phyloP scores from a whole-genome alignment of 2,888 invertebrate species.

The Hypolimnas misippus region DNA sequence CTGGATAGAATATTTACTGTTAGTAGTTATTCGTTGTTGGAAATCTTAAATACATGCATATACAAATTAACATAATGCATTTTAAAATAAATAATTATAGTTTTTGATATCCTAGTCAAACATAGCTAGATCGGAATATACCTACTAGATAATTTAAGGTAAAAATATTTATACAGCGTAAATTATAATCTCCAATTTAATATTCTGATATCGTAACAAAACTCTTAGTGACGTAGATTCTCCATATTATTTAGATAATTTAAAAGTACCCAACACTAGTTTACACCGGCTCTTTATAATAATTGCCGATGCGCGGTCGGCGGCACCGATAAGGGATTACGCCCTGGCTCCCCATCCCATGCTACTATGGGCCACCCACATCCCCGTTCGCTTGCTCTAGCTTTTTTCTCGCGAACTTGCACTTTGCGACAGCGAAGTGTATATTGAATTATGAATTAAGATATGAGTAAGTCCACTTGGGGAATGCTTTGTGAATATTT shows the following conservation, averaged over 20 bases:
- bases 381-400: conserved; percentile 49
- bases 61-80: too few species aligned
- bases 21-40: not conserved
- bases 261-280: conserved; percentile 46
- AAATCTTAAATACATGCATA: not conserved
- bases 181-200: too few species aligned
- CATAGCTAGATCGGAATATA: too few species aligned
- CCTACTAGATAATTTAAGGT: too few species aligned
- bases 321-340: conserved; percentile 74
- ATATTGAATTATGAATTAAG: conserved; percentile 79
- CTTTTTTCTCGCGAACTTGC: conserved; percentile 76
- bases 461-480: conserved; percentile 57
- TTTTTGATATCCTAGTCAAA: too few species aligned
- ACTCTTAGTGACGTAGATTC: conserved; percentile 15
- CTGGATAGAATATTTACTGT: not conserved
- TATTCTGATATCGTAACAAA: not conserved
- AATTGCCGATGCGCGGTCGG: conserved; percentile 76
- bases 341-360: conserved; percentile 49
- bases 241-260: conserved; percentile 23
- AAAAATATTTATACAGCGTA: too few species aligned
- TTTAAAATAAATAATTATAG: too few species aligned
- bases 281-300: conserved; percentile 69
- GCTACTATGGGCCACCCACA: conserved; percentile 46
- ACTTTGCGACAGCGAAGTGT: conserved; percentile 67
- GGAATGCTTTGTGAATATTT: conserved; percentile 20